Evolutionary conservation across 2,113 vertebrate species (phyloP), one percentile per base, ranked within the genome.

Genomic region (Myodes glareolus): DNA sequence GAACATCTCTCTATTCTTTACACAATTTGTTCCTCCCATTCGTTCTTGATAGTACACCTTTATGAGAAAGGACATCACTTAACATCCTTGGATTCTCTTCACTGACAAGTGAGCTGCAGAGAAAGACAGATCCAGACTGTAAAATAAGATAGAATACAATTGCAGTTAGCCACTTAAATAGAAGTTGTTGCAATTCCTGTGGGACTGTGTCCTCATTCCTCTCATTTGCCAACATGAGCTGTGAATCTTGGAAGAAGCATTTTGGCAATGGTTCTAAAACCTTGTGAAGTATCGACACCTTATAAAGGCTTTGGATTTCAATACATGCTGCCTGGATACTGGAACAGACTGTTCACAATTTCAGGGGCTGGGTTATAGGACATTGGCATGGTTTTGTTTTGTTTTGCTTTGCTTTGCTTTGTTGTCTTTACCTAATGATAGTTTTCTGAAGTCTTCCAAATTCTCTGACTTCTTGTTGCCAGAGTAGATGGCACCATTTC

Each of bases 371-470:
- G 25, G 88, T 93, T 25, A 21, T 86, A 82, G 47, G 33, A 58
- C 10, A 70, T 36, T 13, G 25, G 58, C 3, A 11, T 47, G 27
- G 55, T 58, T 1, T 23, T 63, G 0, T 27, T 87, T 95, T 42
- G 11, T 3, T 65, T 33, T 84, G 58, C 29, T 39, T 61, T 61
- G 33, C 6, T 65, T 33, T 63, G n/a, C 29, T 42, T 42, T 63
- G n/a, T 87, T 97, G 55, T 96, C 42, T 95, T 96, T 93, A 8
- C 6, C 21, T 88, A 93, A 97, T 61, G 73, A 33, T 42, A 88
- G 31, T 27, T 94, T 95, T 61, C 86, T 90, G 21, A 55, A 92
- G 75, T 75, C 65, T 73, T 95, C 39, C 17, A 87, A 88, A 36
- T 86, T 92, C 19, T 89, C 42, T 76, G 61, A 89, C 21, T 86